phyloP scores from a whole-genome alignment of 1,140 invertebrate species.

The Semibalanus balanoides region DNA sequence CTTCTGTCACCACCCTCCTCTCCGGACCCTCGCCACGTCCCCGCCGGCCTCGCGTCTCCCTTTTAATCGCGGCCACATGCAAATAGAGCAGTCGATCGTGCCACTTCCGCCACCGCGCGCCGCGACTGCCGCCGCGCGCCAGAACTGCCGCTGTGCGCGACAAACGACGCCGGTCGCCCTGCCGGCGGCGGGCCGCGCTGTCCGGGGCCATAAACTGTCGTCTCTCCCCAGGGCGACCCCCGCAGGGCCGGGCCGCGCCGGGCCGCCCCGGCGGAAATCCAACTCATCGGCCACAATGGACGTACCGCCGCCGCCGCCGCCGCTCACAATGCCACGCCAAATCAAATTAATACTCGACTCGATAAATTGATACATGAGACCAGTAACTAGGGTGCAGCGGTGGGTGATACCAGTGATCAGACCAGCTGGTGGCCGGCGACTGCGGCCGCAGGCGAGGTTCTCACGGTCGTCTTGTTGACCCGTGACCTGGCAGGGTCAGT shows the following conservation, averaged over 20 bases:
- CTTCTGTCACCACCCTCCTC: too few relatives aligned
- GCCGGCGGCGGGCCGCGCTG: too few relatives aligned
- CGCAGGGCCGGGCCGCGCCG: too few relatives aligned
- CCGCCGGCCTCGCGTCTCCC: background rate
- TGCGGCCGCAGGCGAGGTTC: background rate
- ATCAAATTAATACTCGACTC: background rate
- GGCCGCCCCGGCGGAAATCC: background rate
- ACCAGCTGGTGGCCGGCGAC: too few relatives aligned
- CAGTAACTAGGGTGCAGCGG: background rate
- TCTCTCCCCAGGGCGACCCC: too few relatives aligned
- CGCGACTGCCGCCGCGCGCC: background rate
- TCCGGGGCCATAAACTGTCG: too few relatives aligned
- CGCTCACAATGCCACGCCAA: background rate
- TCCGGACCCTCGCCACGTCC: too few relatives aligned
- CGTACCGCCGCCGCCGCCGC: too few relatives aligned
- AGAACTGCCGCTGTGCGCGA: background rate
- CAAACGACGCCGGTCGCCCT: background rate
- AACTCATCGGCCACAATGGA: background rate
- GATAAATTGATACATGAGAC: conserved; percentile 1
- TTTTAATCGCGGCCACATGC: background rate
- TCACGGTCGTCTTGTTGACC: background rate
- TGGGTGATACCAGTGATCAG: background rate
- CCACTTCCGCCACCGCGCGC: too few relatives aligned
- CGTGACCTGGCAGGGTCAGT: background rate
- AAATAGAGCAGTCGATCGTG: background rate